Evolutionary conservation across 2,113 vertebrate genomes (phyloP), one percentile per base, ranked within the genome.

Genomic region (Sinocyclocheilus anophthalmus): DNA sequence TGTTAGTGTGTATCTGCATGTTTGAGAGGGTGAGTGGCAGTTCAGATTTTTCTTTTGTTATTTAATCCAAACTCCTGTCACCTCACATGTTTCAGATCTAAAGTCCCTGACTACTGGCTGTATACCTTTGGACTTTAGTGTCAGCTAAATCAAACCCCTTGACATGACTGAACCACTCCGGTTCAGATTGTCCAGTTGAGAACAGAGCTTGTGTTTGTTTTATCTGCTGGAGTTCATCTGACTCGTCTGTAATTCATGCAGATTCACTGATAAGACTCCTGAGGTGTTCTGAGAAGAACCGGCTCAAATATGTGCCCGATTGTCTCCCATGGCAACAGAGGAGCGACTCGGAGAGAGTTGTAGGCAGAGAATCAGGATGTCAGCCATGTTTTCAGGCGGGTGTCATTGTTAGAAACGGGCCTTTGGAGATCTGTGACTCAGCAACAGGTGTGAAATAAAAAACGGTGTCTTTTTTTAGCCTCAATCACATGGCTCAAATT

Each of bases 401-500:
- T 33, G 42, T 42, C 42, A 42, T 42, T 42, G 42, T 42, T 42
- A 42, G 42, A 42, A 42, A 42, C 1, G 1, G 9, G 42, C 2
- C 69, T 70, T 42, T 20, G 30, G 79, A 48, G 53, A 30, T 22
- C 12, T 70, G 78, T 83, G 80, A 86, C 72, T 88, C 63, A 86
- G 80, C 86, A 90, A 89, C 90, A 91, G 88, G 88, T 90, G 89
- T 85, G 67, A 81, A 24, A 55, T n/a, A 81, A 87, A 76, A 20
- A 76, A 48, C 45, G 4, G 59, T 5, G 42, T 45, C 65, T 88
- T 84, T 87, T 89, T 87, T 85, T 87, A 85, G 77, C 22, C 61
- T 76, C 53, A 30, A 83, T 57, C 85, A 87, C 86, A 81, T 63
- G 69, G 59, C 26, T 37, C 18, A 73, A 85, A 14, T 33, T 33